phyloP scores from a whole-genome alignment of 2,113 vertebrate species.

The Perca flavescens region DNA sequence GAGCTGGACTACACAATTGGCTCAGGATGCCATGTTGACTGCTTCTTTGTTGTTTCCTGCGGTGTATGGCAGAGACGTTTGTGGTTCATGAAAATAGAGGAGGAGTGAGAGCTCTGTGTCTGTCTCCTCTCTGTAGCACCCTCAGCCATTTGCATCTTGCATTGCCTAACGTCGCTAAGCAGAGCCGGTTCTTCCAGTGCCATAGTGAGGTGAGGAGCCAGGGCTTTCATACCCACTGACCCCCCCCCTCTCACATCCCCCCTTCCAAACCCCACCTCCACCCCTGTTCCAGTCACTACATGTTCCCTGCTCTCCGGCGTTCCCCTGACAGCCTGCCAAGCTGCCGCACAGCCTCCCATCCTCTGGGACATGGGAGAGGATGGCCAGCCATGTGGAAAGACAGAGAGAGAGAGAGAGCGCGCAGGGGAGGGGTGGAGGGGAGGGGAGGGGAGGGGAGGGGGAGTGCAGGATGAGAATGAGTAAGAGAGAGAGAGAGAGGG shows the following conservation, averaged over 20 bases:
- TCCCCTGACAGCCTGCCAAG: constrained; percentile 84
- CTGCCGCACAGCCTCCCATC: constrained; percentile 77
- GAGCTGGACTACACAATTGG: constrained; percentile 27
- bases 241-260: background rate
- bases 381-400: constrained; percentile 82
- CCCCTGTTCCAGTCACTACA: constrained; percentile 80
- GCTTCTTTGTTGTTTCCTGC: constrained; percentile 38
- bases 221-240: constrained; percentile 42
- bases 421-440: background rate
- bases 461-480: constrained; percentile 41
- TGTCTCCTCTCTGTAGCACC: constrained; percentile 22
- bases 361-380: constrained; percentile 80
- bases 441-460: background rate
- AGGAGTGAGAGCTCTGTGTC: constrained; percentile 41
- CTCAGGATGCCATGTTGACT: constrained; percentile 34
- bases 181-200: constrained; percentile 49
- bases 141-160: constrained; percentile 22
- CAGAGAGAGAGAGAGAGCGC: constrained; percentile 39
- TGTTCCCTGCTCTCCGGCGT: constrained; percentile 77
- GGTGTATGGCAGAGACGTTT: background rate
- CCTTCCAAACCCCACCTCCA: constrained; percentile 19
- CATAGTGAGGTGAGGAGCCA: constrained; percentile 55
- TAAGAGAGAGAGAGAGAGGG: constrained; percentile 49
- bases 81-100: background rate
- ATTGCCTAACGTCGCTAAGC: constrained; percentile 25